Base-by-base conservation (phyloP, 2,888 invertebrate genomes). In the Seira musarum region DNA sequence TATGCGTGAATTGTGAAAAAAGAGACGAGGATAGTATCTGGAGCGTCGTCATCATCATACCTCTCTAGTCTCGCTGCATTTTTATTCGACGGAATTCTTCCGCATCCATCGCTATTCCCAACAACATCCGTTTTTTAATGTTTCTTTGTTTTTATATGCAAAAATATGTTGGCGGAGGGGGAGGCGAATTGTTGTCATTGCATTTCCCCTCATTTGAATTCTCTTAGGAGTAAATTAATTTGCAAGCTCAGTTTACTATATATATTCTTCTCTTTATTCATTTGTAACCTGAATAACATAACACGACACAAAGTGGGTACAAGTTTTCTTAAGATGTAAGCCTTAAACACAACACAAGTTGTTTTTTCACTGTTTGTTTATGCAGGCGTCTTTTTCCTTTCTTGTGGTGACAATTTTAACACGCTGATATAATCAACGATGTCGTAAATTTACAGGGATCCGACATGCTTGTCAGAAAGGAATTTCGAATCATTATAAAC, bases 61-160 rank as follows among this genome's bases (percentile, higher is more conserved):
- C n/a, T n/a, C n/a, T n/a, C n/a, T n/a, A n/a, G n/a, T 40, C 13
- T 40, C 40, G 13, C 6, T 8, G 65, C 57, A 49, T 64, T 73
- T 73, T 73, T 30, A 25, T 65, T n/a, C n/a, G 66, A 61, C 60
- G 49, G 25, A 30, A 74, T 57, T 76, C 69, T 77, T 69, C 65
- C 64, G 70, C 53, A 77, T 77, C 69, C 70, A 70, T 77, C 70
- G 69, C 69, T 40, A 60, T 61, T 57, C n/a, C n/a, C n/a, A n/a
- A 61, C 61, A 57, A 40, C 57, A 66, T 65, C 68, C 75, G 75
- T 57, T 74, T 15, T 35, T 68, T 24, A 8, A 25, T 22, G 8
- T n/a, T 49, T 63, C 6, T 63, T 69, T 53, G 30, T 61, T 76
- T 40, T 40, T 40, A 40, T 40, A 8, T 40, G 40, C 40, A 13